Evolutionary conservation across 2,888 invertebrate species (phyloP).

Genomic region (Cephonodes hylas): DNA sequence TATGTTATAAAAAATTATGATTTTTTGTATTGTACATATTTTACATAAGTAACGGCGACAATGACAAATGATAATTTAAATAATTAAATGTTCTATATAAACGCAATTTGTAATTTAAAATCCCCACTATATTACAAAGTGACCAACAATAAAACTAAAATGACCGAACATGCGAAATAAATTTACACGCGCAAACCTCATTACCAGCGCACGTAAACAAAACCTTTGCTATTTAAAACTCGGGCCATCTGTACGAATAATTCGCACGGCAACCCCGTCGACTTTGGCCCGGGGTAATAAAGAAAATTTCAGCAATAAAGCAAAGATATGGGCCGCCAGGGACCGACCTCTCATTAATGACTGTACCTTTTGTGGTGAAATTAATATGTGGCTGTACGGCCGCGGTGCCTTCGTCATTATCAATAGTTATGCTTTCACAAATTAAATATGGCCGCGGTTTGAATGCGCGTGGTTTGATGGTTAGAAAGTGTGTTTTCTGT

Average conservation of each 20-base stretch:
- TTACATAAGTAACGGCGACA: too few relatives aligned
- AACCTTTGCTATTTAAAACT: background rate
- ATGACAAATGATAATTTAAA: too few relatives aligned
- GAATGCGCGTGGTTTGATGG: background rate
- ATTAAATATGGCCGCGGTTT: background rate
- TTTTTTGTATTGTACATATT: too few relatives aligned
- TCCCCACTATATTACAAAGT: too few relatives aligned
- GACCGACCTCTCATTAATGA: conserved; percentile 21
- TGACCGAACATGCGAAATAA: background rate
- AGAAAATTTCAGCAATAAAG: conserved; percentile 58
- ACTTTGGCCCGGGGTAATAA: too few relatives aligned
- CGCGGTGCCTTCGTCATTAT: background rate
- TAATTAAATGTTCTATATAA: too few relatives aligned
- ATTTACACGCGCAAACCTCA: background rate
- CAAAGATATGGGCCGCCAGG: conserved; percentile 41
- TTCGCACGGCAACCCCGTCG: conserved; percentile 18
- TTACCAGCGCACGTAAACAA: background rate
- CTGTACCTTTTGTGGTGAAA: conserved; percentile 12
- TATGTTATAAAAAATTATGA: too few relatives aligned
- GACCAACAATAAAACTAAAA: background rate
- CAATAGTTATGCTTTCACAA: background rate
- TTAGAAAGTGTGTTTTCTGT: background rate
- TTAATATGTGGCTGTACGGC: conserved; percentile 8
- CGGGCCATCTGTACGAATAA: conserved; percentile 9
- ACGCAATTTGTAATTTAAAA: background rate